Evolutionary conservation across 2,888 invertebrate species (phyloP), one percentile per base, ranked within the genome.

Genomic region (Hirtodrosophila confusa): DNA sequence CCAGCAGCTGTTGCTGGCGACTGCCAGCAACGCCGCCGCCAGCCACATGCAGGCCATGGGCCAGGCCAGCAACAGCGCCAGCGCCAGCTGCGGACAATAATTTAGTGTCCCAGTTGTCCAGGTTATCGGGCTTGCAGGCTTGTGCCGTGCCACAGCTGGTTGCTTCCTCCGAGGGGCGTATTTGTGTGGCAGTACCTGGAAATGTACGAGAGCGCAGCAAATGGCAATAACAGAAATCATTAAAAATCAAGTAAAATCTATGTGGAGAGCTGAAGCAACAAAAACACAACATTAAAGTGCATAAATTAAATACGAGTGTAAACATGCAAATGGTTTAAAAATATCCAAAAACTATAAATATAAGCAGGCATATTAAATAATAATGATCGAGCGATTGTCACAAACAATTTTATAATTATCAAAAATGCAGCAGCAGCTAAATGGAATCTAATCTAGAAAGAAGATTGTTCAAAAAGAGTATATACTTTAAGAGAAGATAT

Each of bases 171-270:
- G 89, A 72, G 68, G 90, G 77, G 23, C 90, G 89, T 63, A 88
- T 78, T 80, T 89, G 90, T 61, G 90, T 88, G 60, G 92, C 88
- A 69, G 90, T 89, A 84, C 90, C 93, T 92, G 75, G 53, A 90
- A 72, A 55, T 51, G 27, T 27, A 68, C 33, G 64, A 53, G 41
- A 53, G 41, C 40, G 50, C 63, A 58, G 65, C 70, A 67, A 69
- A 67, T 58, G 67, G 39, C 54, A 74, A 76, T 50, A 54, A 57
- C 41, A 36, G 43, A 60, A 76, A 60, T 49, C 7, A 63, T 71
- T 63, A 58, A 36, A 29, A 29, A 27, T 40, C 0, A 49, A 51
- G 2, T 24, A 7, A 37, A 66, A 31, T 33, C 9, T 44, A 54
- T 45, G 62, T 51, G 9, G 8, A 31, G 31, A 40, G 58, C 61